Conservation (phyloP, 2,888 invertebrate genomes). For the Pheosia tremula region DNA sequence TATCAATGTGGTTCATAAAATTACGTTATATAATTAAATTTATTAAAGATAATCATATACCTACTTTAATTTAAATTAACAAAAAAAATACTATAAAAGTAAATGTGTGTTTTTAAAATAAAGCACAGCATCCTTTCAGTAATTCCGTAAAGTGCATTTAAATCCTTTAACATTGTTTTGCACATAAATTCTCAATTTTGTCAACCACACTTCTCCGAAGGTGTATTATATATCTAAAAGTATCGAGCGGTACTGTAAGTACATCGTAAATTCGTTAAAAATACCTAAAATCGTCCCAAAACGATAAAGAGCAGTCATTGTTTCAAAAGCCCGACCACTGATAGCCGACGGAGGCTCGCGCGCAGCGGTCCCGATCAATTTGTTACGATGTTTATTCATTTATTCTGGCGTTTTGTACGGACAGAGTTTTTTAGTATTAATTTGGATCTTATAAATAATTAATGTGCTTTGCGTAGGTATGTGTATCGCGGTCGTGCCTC, state of each 20-base stretch:
- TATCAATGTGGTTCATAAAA: neutral
- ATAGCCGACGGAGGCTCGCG: constrained; percentile 36
- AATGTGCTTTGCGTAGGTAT: constrained; percentile 60
- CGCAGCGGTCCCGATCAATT: constrained; percentile 57
- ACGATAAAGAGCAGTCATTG: constrained; percentile 50
- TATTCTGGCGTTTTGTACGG: constrained; percentile 71
- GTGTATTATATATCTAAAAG: constrained; percentile 14
- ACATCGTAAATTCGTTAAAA: constrained; percentile 41
- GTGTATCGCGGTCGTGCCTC: constrained; percentile 52
- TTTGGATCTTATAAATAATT: constrained; percentile 79
- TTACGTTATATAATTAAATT: neutral
- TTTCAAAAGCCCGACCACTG: constrained; percentile 46
- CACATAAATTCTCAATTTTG: neutral
- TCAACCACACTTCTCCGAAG: neutral
- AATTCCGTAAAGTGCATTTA: neutral
- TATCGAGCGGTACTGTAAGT: constrained; percentile 17
- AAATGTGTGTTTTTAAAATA: neutral
- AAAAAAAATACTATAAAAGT: neutral
- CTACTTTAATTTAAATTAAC: too few relatives aligned
- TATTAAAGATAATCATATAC: neutral
- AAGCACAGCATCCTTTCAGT: neutral
- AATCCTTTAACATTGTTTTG: neutral
- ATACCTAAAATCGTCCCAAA: constrained; percentile 40
- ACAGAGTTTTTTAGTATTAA: constrained; percentile 71
- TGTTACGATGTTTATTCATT: constrained; percentile 75